Evolutionary conservation across 2,113 vertebrate species (phyloP), one percentile per base, ranked within the genome.

Genomic region (Dipodomys stephensi): DNA sequence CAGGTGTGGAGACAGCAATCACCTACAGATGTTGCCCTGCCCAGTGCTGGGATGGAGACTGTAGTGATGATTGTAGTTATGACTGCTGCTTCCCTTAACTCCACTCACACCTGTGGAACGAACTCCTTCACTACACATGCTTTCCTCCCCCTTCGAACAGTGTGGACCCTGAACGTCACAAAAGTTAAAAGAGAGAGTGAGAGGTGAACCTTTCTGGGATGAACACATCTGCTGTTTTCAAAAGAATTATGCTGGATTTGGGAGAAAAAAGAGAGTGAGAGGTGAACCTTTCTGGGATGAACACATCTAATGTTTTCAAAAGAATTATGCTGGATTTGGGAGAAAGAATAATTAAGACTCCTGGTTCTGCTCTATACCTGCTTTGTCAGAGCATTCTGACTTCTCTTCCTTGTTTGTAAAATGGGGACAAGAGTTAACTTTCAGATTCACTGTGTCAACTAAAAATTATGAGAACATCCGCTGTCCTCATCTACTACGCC

Each of bases 1-100:
- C 46, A 49, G 86, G 39, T 2, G 7, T 8, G 7, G 5, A 72
- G 60, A 28, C 20, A 20, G 15, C 18, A 22, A 4, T 6, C 20
- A 4, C 7, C 10, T 23, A 25, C 32, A n/a, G 27, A 1, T 20
- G 4, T 35, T 32, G 2, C 32, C 20, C 32, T 25, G 7, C 2
- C 30, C 8, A 6, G 10, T 7, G n/a, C 12, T 27, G 16, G 28
- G 62, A 19, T 2, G 19, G 7, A 35, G 27, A 64, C 9, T 8
- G 15, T 4, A 6, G 60, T 11, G 82, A 2, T 23, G 2, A 20
- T n/a, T 8, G 15, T 4, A 8, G 60, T 11, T 85, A 2, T 20
- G 4, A 20, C 39, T 28, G 23, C 15, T 7, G 18, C 28, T 28
- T 78, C 25, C 27, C 57, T 69, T 9, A 53, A 15, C 0, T 3